Evolutionary conservation across 2,113 vertebrate species (phyloP), one percentile per base, ranked within the genome.

Genomic region (Cottus gobio): DNA sequence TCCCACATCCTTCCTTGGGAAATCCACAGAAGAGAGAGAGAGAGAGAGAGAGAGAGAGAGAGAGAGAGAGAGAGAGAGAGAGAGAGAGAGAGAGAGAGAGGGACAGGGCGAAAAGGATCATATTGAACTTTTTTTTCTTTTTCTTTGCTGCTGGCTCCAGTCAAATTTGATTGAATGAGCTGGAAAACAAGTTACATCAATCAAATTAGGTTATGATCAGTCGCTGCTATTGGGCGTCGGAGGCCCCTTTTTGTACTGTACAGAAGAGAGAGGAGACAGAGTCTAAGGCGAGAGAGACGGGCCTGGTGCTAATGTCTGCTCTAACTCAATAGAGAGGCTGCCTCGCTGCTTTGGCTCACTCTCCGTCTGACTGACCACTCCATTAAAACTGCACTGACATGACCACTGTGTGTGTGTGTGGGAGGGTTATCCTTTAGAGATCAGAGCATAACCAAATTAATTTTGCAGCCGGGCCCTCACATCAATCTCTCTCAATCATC

Each of bases 161-260:
- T 73, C 79, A 87, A 93, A 94, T 93, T 91, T 79, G 84, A 93
- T 90, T 89, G 82, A 87, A 86, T 50, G 48, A 76, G 74, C 75
- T 81, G 71, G 75, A 89, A 91, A 92, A 89, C 83, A 84, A 93
- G 79, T 92, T 88, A 86, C 71, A 89, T 85, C 86, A 85, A 85
- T 87, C 70, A 67, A 88, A 90, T 93, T 89, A 85, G 71, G 82
- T 85, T 85, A 80, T 86, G 90, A 93, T 82, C 77, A 73, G 80
- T 75, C 31, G 39, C 63, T 85, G 68, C 65, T 86, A 42, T 37
- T 84, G 73, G 79, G 63, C 37, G 67, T 73, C 18, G 6, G 24
- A 75, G 77, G 64, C 74, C 37, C 2, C 36, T 65, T 85, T 54
- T 28, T 71, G 75, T 64, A 31, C 54, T 63, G 81, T 34, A 26